A percentile compares a stretch with the other conserved stretches of the same genome.
These are phyloP conservation scores for Malaclemys terrapin DNA, from an alignment of 2,113 vertebrate species.

Conservation along the genomic window DNA sequence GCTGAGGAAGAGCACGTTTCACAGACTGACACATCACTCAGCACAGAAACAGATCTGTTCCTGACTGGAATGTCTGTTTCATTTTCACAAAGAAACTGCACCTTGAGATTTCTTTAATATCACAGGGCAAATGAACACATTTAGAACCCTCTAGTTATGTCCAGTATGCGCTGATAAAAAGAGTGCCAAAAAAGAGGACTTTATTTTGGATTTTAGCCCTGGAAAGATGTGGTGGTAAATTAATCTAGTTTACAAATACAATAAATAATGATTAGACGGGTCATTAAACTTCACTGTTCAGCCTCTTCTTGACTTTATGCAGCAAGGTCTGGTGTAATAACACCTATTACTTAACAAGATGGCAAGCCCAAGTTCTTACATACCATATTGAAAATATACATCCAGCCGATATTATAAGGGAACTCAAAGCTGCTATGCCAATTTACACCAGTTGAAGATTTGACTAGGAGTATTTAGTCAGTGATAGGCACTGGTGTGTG, in stretches of 20 bases:
- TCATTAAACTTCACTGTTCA: background rate
- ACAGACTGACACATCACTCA: background rate
- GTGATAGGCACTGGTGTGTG: background rate
- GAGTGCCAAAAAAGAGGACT: background rate
- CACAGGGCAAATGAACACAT: background rate
- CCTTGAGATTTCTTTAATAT: background rate
- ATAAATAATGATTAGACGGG: background rate
- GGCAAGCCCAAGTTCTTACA: background rate
- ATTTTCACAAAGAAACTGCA: background rate
- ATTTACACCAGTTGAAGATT: background rate
- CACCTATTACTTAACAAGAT: background rate
- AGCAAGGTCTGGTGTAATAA: background rate
- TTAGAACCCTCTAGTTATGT: background rate
- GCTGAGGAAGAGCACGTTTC: rapidly evolving
- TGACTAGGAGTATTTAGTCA: background rate
- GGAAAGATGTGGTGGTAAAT: background rate
- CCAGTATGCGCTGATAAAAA: background rate
- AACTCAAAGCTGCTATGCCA: background rate
- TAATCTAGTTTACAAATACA: background rate
- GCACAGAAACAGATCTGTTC: background rate
- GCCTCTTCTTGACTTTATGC: background rate
- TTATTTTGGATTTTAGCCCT: background rate
- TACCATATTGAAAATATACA: background rate
- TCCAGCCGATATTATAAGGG: background rate
- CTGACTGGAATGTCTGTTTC: background rate